Conservation (phyloP, 2,888 invertebrate genomes). For the Adelphocoris suturalis region DNA sequence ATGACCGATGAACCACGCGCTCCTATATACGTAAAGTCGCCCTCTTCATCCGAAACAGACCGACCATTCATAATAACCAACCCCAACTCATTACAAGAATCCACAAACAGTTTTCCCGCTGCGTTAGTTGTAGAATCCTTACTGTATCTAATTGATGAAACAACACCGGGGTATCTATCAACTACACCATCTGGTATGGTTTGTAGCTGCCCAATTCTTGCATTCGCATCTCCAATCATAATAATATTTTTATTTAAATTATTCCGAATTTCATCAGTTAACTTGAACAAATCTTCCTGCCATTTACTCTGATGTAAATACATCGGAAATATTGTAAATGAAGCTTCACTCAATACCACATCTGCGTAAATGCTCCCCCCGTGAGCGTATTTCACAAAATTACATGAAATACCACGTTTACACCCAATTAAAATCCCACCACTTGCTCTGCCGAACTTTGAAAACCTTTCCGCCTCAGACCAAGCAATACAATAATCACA, state of each 20-base stretch:
- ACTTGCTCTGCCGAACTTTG: conserved; percentile 8
- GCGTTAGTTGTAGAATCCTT: no score
- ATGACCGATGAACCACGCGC: no score
- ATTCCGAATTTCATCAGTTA: conserved; percentile 1
- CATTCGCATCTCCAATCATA: no score
- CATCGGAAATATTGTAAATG: conserved; percentile 25
- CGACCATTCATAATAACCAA: no score
- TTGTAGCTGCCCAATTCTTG: conserved; percentile 3
- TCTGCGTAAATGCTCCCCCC: not conserved
- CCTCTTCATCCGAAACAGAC: no score
- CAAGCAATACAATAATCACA: not conserved
- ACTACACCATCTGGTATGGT: not conserved
- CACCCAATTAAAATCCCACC: conserved; percentile 7
- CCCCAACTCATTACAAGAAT: no score
- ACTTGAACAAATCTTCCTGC: not conserved
- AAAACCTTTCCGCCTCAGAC: not conserved
- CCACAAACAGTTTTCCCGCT: no score
- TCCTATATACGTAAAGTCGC: no score
- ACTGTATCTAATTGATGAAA: no score
- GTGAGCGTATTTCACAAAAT: not conserved
- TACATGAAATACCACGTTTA: not conserved
- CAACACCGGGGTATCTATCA: not conserved
- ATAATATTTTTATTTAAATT: conserved; percentile 31
- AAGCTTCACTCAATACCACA: not conserved
- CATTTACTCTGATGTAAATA: not conserved